Conservation (phyloP, 2,797 vertebrate genomes). For the Tokudaia tokunoshimensis region DNA sequence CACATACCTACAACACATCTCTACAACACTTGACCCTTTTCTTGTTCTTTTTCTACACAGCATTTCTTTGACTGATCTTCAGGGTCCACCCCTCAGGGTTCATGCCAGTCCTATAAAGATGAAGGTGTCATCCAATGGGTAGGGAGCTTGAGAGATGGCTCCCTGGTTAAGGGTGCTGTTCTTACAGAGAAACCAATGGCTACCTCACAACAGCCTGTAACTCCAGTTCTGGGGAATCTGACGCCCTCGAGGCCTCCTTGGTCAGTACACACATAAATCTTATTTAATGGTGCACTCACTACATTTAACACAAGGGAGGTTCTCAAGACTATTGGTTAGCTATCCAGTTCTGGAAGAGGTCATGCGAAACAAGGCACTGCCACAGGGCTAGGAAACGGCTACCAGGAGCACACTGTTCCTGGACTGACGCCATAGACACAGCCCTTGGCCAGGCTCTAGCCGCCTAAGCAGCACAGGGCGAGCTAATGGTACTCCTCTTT, state of each 20-base stretch:
- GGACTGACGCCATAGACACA: conserved; percentile 1
- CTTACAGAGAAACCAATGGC: too few species aligned
- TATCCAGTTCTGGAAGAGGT: neutral
- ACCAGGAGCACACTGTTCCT: conserved; percentile 10
- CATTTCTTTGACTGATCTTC: neutral
- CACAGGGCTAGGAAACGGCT: conserved; percentile 14
- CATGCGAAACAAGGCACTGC: conserved; percentile 39
- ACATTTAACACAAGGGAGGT: neutral
- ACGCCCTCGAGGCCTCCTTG: neutral
- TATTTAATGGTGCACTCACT: neutral
- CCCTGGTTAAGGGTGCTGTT: neutral
- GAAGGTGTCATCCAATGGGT: neutral
- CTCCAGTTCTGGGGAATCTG: neutral
- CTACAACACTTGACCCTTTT: neutral
- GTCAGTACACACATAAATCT: neutral
- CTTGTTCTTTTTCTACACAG: neutral
- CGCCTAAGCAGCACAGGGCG: neutral
- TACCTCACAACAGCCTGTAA: neutral
- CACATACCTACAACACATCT: fast-evolving
- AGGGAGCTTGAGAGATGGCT: neutral
- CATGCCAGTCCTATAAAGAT: neutral
- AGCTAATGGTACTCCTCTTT: conserved; percentile 2
- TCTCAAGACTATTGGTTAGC: neutral
- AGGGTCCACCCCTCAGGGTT: neutral
- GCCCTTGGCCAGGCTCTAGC: neutral